These are phyloP conservation scores for Physocephala rufipes DNA, from an alignment of 2,888 invertebrate species.

Conservation along the genomic window DNA sequence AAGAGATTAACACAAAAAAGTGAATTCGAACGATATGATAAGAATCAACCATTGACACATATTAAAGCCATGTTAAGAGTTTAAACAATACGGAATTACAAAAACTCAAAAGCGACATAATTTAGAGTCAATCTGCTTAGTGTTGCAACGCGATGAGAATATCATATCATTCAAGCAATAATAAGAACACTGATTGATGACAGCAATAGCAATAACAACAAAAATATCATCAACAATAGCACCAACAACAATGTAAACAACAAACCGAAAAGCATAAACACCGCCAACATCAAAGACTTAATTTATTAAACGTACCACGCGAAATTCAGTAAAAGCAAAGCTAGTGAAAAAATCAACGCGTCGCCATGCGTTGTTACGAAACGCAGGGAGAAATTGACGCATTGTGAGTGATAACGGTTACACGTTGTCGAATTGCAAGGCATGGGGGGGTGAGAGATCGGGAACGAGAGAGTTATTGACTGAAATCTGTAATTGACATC, in stretches of 20 bases:
- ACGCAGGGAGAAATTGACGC: background rate
- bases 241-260: constrained; percentile 4
- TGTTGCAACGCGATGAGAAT: background rate
- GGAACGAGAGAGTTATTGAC: background rate
- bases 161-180: background rate
- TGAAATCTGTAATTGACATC: too few relatives aligned
- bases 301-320: constrained; percentile 13
- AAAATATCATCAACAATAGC: constrained; percentile 26
- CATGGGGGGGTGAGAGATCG: background rate
- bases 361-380: background rate
- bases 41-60: background rate
- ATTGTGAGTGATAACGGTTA: background rate
- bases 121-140: background rate
- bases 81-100: too few relatives aligned
- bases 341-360: background rate
- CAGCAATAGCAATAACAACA: constrained; percentile 17
- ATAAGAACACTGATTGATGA: background rate
- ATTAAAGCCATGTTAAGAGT: too few relatives aligned
- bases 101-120: constrained; percentile 2
- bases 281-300: constrained; percentile 13
- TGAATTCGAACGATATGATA: background rate
- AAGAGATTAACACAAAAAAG: background rate
- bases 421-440: background rate
- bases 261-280: background rate
- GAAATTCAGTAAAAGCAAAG: background rate